Evolutionary conservation across 1,140 invertebrate species (phyloP).

Genomic region (Anoplolepis gracilipes): DNA sequence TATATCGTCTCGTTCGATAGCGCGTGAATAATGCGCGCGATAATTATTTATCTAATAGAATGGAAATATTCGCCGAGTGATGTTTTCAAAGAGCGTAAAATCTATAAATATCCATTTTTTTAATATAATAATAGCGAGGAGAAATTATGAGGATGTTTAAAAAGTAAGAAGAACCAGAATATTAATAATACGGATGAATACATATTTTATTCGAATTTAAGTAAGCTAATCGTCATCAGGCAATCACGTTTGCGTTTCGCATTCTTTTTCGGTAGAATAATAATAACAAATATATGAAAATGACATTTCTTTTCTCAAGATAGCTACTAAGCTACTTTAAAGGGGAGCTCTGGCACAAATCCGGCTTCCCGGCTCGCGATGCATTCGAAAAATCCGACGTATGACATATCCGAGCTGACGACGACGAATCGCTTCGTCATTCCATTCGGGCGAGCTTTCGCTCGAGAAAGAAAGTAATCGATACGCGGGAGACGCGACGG

Average conservation of each 20-base stretch:
- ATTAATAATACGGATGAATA: background rate
- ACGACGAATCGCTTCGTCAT: slow-evolving; percentile 16
- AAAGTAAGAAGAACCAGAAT: background rate
- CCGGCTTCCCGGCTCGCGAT: background rate
- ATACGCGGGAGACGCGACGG: slow-evolving; percentile 41
- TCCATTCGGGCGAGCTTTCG: background rate
- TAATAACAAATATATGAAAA: background rate
- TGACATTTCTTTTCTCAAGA: background rate
- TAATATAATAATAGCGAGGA: no score
- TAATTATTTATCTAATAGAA: background rate
- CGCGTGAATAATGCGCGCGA: background rate
- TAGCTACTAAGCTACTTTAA: background rate
- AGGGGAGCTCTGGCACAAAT: background rate
- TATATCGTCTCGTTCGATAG: background rate
- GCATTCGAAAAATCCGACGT: slow-evolving; percentile 35
- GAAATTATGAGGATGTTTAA: background rate
- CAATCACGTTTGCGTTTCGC: background rate
- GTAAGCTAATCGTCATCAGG: background rate
- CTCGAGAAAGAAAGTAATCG: slow-evolving; percentile 55
- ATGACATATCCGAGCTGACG: slow-evolving; percentile 19
- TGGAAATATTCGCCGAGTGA: background rate
- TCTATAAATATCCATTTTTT: background rate
- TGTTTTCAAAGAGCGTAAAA: background rate
- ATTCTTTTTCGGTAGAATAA: background rate
- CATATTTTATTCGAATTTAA: background rate